These are phyloP conservation scores for Tamias sibiricus DNA, from an alignment of 2,113 vertebrate species.

Conservation along the genomic window DNA sequence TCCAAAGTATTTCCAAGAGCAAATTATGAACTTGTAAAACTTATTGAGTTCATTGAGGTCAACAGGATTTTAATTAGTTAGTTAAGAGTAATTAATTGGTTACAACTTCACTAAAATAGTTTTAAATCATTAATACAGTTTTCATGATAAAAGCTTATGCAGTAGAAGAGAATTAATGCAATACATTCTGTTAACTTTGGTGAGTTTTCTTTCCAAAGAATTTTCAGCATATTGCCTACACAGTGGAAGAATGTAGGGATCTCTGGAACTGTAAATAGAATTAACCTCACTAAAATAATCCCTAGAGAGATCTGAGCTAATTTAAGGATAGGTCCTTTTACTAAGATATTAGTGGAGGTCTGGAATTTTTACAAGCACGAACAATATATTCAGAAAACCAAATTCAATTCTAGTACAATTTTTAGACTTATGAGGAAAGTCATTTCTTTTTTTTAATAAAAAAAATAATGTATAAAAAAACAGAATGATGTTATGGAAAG, in stretches of 20 bases:
- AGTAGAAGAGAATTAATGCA: neutral
- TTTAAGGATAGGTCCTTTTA: neutral
- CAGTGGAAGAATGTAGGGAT: neutral
- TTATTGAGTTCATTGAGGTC: neutral
- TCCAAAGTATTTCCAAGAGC: neutral
- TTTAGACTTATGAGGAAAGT: neutral
- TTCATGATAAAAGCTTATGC: neutral
- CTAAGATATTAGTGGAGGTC: neutral
- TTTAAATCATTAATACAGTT: conserved; percentile 16
- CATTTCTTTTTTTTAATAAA: no score
- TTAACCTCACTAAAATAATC: neutral
- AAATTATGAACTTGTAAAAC: conserved; percentile 13
- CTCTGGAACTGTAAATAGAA: neutral
- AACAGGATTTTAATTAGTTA: conserved; percentile 29
- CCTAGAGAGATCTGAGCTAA: neutral
- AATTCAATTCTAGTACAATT: neutral
- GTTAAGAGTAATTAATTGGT: conserved; percentile 4
- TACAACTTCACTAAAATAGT: conserved; percentile 29
- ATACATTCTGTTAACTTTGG: conserved; percentile 20
- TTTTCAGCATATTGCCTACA: neutral
- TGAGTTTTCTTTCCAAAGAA: conserved; percentile 23
- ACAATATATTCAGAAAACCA: conserved; percentile 49
- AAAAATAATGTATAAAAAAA: no score
- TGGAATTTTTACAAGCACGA: conserved; percentile 53
- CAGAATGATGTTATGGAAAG: neutral